Conservation (phyloP, 2,888 invertebrate genomes). For the Chymomyza fuscimana region DNA sequence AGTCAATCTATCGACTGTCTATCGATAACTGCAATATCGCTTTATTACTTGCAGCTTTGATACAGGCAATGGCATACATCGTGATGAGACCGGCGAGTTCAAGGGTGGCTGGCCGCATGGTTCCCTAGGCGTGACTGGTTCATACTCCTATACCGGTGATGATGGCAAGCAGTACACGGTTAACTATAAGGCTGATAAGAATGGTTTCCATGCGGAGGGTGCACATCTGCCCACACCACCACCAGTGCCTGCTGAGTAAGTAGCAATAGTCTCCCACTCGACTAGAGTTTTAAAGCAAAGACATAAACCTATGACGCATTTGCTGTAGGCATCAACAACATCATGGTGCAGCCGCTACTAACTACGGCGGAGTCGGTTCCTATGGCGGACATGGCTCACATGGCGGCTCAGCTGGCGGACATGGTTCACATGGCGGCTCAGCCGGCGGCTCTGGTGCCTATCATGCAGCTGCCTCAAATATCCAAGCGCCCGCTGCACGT, state of each 20-base stretch:
- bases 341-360: slow-evolving; percentile 27
- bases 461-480: slow-evolving; percentile 49
- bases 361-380: slow-evolving; percentile 21
- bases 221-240: slow-evolving; percentile 89
- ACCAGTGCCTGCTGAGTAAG: slow-evolving; percentile 83
- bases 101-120: slow-evolving; percentile 82
- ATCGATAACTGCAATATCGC: not conserved
- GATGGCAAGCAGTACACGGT: slow-evolving; percentile 84
- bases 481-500: slow-evolving; percentile 57
- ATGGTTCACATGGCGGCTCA: no score
- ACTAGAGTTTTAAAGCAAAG: not conserved
- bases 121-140: slow-evolving; percentile 83
- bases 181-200: slow-evolving; percentile 87
- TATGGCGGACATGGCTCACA: slow-evolving; percentile 25
- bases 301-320: not conserved
- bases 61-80: slow-evolving; percentile 84
- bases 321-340: slow-evolving; percentile 45
- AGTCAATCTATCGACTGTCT: not conserved
- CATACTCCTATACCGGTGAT: slow-evolving; percentile 84
- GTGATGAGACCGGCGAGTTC: slow-evolving; percentile 82
- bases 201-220: slow-evolving; percentile 88
- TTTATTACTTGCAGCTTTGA: slow-evolving; percentile 80
- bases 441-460: slow-evolving; percentile 41
- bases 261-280: slow-evolving; percentile 25
- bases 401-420: slow-evolving; percentile 35